phyloP scores from a whole-genome alignment of 2,113 vertebrate species.

The Suricata suricatta region DNA sequence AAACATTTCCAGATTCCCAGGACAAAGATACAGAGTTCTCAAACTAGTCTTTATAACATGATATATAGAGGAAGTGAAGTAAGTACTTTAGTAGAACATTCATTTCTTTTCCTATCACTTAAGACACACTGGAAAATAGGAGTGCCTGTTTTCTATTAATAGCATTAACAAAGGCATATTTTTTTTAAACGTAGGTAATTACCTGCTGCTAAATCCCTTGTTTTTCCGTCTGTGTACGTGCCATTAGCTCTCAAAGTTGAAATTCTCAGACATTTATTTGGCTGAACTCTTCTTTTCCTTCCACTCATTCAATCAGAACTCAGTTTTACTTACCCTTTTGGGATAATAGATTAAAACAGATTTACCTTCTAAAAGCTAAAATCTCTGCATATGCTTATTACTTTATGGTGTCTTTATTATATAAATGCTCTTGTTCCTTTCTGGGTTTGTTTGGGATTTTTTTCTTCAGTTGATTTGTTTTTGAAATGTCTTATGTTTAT shows the following conservation, averaged over 20 bases:
- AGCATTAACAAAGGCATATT: constrained; percentile 52
- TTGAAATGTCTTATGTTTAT: background rate
- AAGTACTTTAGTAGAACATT: background rate
- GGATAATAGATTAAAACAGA: constrained; percentile 34
- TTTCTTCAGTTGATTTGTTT: background rate
- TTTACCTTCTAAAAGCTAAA: background rate
- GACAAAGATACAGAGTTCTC: background rate
- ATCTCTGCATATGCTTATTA: background rate
- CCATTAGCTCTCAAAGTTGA: background rate
- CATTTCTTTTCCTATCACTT: constrained; percentile 57
- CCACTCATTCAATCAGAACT: constrained; percentile 23
- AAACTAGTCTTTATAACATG: background rate
- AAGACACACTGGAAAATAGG: constrained; percentile 39
- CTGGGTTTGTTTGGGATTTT: background rate
- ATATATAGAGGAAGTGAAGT: constrained; percentile 45
- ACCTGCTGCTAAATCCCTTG: background rate
- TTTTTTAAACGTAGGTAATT: constrained; percentile 21
- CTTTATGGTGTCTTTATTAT: background rate
- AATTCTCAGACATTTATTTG: background rate
- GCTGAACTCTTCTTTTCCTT: constrained; percentile 55
- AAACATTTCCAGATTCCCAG: background rate
- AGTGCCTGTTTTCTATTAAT: constrained; percentile 66
- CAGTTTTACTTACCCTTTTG: background rate
- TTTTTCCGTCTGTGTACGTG: constrained; percentile 25
- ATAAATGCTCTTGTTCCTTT: background rate